Evolutionary conservation across 1,140 invertebrate genomes (phyloP).

Genomic region (Saxidomus purpurata): DNA sequence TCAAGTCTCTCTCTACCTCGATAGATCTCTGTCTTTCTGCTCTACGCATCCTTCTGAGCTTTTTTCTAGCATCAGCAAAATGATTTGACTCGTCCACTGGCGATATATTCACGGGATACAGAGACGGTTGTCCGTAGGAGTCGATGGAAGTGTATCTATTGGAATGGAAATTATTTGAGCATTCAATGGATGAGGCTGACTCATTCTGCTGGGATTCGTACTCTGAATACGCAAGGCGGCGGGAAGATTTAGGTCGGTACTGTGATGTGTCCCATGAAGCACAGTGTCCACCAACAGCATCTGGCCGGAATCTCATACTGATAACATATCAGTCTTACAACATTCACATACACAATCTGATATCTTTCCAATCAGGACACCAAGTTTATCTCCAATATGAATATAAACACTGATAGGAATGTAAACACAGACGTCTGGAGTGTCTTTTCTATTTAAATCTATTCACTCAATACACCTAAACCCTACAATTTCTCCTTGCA

Average conservation of each 20-base stretch:
- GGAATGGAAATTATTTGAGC: constrained; percentile 51
- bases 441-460: too few relatives aligned
- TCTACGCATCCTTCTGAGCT: constrained; percentile 13
- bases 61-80: not conserved
- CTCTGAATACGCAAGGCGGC: constrained; percentile 28
- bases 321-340: not conserved
- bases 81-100: constrained; percentile 61
- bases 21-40: constrained; percentile 26
- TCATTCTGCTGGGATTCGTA: constrained; percentile 6
- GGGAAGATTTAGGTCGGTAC: constrained; percentile 51
- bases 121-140: not conserved
- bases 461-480: too few relatives aligned
- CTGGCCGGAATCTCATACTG: constrained; percentile 58
- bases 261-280: constrained; percentile 54
- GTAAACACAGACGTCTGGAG: constrained; percentile 21
- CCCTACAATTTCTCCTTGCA: too few relatives aligned
- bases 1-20: constrained; percentile 36
- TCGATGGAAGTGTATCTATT: constrained; percentile 10
- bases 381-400: not conserved
- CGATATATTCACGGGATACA: constrained; percentile 58
- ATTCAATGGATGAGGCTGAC: constrained; percentile 31
- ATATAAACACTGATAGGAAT: too few relatives aligned
- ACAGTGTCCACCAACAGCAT: constrained; percentile 56
- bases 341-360: not conserved
- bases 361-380: not conserved